phyloP scores from a whole-genome alignment of 30 jellyfish, hydroid and myxozoan species.

The Aurelia aurita region DNA sequence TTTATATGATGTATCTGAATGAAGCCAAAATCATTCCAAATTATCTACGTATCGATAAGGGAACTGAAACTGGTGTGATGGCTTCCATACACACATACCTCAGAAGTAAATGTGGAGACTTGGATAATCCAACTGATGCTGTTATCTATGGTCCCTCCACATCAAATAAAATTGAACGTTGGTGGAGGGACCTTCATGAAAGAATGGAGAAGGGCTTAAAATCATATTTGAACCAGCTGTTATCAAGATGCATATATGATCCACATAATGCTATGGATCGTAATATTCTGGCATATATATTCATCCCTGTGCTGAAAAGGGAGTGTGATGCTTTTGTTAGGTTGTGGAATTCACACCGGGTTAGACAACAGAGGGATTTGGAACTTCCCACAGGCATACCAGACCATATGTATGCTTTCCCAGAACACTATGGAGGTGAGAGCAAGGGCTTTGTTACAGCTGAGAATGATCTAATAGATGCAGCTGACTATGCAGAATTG shows the following conservation, averaged over 20 bases:
- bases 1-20: constrained; percentile 10
- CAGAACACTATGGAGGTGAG: constrained; percentile 44
- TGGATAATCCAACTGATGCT: constrained; percentile 63
- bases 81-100: constrained; percentile 64
- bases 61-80: constrained; percentile 68
- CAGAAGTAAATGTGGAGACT: constrained; percentile 37
- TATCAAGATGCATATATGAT: constrained; percentile 36
- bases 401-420: constrained; percentile 59
- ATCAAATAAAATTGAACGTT: constrained; percentile 26
- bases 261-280: constrained; percentile 33
- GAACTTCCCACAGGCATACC: constrained; percentile 61
- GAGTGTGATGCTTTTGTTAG: constrained; percentile 38
- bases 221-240: constrained; percentile 15
- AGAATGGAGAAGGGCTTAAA: constrained; percentile 19
- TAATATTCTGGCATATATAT: constrained; percentile 12
- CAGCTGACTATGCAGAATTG: too few relatives aligned
- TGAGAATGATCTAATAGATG: too few relatives aligned
- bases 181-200: constrained; percentile 39
- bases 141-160: constrained; percentile 61
- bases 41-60: constrained; percentile 52
- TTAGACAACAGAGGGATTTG: constrained; percentile 28
- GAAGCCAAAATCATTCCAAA: constrained; percentile 44
- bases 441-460: background rate
- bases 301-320: constrained; percentile 39
- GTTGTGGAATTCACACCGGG: constrained; percentile 44